Evolutionary conservation across 1,140 invertebrate genomes (phyloP), one percentile per base, ranked within the genome.

Genomic region (Brevipalpus yothersi): DNA sequence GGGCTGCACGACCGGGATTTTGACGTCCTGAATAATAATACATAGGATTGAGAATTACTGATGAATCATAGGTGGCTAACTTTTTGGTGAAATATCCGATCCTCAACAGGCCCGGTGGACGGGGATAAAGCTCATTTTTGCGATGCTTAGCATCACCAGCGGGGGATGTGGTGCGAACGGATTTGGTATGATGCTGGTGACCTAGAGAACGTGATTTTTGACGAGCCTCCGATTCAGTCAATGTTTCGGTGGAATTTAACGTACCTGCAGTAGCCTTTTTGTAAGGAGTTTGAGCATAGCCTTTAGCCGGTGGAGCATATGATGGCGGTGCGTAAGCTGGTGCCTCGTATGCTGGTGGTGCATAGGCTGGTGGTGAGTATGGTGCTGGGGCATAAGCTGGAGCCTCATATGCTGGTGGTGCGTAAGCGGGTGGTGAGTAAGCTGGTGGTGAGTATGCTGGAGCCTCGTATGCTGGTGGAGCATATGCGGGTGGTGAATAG

Each of bases 71-170:
- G 8, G 41, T 8, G 47, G 47, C 2, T 19, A 41, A 41, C 39
- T 60, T 41, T 39, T 60, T 60, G 7, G 51, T 51, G 40, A 61
- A 53, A 54, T 61, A 61, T 41, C 55, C 60, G 13, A 23, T 61
- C 4, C 40, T 61, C 13, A 61, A 54, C n/a, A 57, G 42, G 40
- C 60, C 60, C 19, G 60, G 60, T 13, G 55, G 55, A 41, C 42
- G 21, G 8, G 13, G 43, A 43, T 61, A 61, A 19, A 57, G 19
- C 39, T 61, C 47, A 17, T 58, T 43, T 21, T n/a, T 15, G 7
- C 54, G 13, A 47, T 61, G 42, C n/a, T 23, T 58, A 58, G 39
- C 42, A 40, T 61, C 60, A 15, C 31, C 39, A 12, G 49, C 54
- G 4, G 54, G 31, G 31, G 10, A 31, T 11, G 21, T 31, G n/a